Conservation (phyloP, 2,113 vertebrate species). For the Gavia stellata region DNA sequence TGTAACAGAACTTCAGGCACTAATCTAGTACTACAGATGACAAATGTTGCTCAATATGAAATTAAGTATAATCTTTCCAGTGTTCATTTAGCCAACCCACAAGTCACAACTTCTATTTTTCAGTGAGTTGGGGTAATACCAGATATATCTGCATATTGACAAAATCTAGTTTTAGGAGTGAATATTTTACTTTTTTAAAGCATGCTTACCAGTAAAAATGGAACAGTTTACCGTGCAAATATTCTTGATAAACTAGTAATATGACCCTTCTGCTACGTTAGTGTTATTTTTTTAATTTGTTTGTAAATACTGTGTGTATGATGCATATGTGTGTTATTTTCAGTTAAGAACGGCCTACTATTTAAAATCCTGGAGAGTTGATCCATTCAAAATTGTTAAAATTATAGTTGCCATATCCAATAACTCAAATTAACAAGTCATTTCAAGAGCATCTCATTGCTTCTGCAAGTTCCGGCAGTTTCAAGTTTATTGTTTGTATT, state of each 20-base stretch:
- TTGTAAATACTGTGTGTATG: background rate
- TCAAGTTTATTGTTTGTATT: background rate
- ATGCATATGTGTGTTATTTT: background rate
- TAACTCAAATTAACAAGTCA: background rate
- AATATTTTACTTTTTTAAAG: background rate
- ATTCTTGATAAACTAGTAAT: background rate
- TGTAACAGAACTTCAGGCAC: conserved; percentile 13
- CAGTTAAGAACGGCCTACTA: background rate
- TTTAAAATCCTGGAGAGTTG: background rate
- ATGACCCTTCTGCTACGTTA: background rate
- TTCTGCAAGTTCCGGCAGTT: background rate
- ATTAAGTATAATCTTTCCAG: background rate
- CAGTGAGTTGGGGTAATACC: background rate
- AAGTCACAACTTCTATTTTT: background rate
- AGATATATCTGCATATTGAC: background rate
- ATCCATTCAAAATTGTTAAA: background rate
- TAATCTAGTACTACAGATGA: background rate
- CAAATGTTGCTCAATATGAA: background rate
- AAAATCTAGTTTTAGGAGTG: background rate
- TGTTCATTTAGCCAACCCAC: background rate
- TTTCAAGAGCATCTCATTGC: background rate
- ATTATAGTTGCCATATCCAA: background rate
- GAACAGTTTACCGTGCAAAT: background rate
- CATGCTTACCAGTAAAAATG: background rate
- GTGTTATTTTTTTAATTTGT: background rate